A percentile compares a stretch with the other conserved stretches of the same genome.
These are phyloP conservation scores for Habrosyne pyritoides DNA, from an alignment of 2,888 invertebrate genomes.

Conservation along the genomic window DNA sequence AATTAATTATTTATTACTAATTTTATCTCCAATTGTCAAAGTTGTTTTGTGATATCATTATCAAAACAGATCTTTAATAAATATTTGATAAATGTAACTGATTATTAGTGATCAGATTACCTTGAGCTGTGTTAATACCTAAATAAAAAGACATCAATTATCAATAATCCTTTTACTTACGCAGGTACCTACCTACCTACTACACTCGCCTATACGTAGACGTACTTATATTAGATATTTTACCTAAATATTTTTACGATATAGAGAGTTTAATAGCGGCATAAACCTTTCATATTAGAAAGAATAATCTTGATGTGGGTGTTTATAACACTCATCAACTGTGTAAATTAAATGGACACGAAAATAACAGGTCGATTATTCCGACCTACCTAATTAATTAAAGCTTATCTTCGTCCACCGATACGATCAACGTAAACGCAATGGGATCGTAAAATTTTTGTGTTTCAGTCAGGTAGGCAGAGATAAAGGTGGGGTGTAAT, in stretches of 20 bases:
- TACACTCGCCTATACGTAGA: no score
- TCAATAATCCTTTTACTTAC: no score
- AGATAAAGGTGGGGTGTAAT: slow-evolving; percentile 40
- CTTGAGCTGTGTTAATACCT: background rate
- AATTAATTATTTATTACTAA: background rate
- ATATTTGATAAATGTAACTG: background rate
- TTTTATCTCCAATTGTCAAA: slow-evolving; percentile 2
- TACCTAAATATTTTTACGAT: background rate
- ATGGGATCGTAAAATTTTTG: slow-evolving; percentile 60
- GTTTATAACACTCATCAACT: slow-evolving; percentile 64
- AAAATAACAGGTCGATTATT: slow-evolving; percentile 64
- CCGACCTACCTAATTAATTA: slow-evolving; percentile 67
- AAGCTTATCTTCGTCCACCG: slow-evolving; percentile 56
- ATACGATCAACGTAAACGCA: slow-evolving; percentile 59
- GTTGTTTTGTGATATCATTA: background rate
- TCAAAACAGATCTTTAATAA: slow-evolving; percentile 2
- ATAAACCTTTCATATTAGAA: slow-evolving; percentile 56
- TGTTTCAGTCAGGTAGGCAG: slow-evolving; percentile 54
- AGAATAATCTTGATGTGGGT: slow-evolving; percentile 60
- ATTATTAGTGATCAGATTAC: background rate
- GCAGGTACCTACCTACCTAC: no score
- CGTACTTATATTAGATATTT: no score
- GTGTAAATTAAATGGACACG: slow-evolving; percentile 67
- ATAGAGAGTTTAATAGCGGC: slow-evolving; percentile 10
- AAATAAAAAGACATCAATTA: background rate